A percentile compares a stretch with the other conserved stretches of the same genome.
Evolutionary conservation across 2,797 vertebrate species (phyloP).

Genomic region (Bovichtus diacanthus): DNA sequence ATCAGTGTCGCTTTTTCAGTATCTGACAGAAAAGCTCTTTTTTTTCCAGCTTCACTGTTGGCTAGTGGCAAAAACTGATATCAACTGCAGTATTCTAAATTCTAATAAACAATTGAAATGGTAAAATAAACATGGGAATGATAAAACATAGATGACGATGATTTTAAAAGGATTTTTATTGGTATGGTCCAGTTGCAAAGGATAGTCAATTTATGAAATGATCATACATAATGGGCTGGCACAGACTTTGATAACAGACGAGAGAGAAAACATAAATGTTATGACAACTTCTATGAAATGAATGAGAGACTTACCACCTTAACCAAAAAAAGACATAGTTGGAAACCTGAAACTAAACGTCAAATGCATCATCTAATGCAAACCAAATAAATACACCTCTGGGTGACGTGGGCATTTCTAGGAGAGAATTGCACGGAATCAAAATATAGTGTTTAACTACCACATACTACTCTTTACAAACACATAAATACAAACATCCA

Average conservation of each 20-base stretch:
- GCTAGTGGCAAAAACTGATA: neutral
- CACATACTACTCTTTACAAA: conserved; percentile 71
- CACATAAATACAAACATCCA: conserved; percentile 78
- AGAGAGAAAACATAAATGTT: conserved; percentile 68
- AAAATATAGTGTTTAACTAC: conserved; percentile 77
- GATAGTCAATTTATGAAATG: conserved; percentile 73
- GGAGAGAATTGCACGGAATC: conserved; percentile 85
- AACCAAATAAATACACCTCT: conserved; percentile 87
- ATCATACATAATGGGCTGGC: conserved; percentile 77
- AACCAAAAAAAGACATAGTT: conserved; percentile 72
- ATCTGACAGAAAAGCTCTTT: neutral
- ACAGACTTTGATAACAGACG: conserved; percentile 72
- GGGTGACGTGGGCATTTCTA: conserved; percentile 61
- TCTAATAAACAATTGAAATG: neutral
- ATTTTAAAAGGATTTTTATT: conserved; percentile 87
- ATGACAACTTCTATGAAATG: conserved; percentile 76
- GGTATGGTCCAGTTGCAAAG: conserved; percentile 79
- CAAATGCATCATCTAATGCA: conserved; percentile 73
- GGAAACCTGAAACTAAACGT: conserved; percentile 80
- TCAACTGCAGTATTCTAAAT: neutral
- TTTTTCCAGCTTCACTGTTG: neutral
- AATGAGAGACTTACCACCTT: conserved; percentile 75
- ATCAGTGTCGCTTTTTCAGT: neutral
- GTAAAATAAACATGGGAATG: conserved; percentile 37
- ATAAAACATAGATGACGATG: conserved; percentile 54